Conservation (phyloP, 1,140 invertebrate genomes). For the Heliconius hermathena region DNA sequence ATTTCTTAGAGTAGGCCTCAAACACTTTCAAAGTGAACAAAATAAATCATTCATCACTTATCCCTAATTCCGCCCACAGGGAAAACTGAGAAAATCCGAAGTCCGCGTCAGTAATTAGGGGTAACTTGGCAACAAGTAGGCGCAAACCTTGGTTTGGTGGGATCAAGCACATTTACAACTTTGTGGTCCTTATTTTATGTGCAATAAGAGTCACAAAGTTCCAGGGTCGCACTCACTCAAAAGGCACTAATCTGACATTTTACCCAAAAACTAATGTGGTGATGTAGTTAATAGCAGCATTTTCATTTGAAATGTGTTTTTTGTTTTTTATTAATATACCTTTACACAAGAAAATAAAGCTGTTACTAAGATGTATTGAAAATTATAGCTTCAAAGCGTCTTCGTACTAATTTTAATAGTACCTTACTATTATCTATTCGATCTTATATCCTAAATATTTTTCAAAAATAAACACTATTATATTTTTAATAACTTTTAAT, state of each 20-base stretch:
- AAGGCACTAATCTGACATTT: conserved; percentile 37
- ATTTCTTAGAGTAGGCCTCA: conserved; percentile 19
- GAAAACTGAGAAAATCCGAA: conserved; percentile 53
- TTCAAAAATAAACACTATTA: neutral
- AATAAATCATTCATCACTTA: conserved; percentile 64
- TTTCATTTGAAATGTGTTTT: neutral
- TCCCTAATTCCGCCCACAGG: conserved; percentile 53
- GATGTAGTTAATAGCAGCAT: conserved; percentile 31
- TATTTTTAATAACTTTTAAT: conserved; percentile 6
- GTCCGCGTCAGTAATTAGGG: conserved; percentile 59
- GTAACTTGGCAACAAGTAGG: conserved; percentile 57
- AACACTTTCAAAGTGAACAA: conserved; percentile 37
- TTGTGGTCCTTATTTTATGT: conserved; percentile 18
- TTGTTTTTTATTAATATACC: neutral
- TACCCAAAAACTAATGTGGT: conserved; percentile 31
- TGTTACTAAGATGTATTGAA: neutral
- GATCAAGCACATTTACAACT: conserved; percentile 28
- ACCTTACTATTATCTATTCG: neutral
- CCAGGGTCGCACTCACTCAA: conserved; percentile 10
- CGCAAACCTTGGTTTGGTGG: conserved; percentile 37
- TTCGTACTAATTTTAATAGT: neutral
- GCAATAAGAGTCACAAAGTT: conserved; percentile 22
- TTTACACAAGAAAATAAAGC: too few relatives aligned
- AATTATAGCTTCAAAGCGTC: neutral
- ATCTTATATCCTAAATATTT: neutral